phyloP scores from a whole-genome alignment of 2,797 vertebrate genomes.

The Enoplosus armatus region DNA sequence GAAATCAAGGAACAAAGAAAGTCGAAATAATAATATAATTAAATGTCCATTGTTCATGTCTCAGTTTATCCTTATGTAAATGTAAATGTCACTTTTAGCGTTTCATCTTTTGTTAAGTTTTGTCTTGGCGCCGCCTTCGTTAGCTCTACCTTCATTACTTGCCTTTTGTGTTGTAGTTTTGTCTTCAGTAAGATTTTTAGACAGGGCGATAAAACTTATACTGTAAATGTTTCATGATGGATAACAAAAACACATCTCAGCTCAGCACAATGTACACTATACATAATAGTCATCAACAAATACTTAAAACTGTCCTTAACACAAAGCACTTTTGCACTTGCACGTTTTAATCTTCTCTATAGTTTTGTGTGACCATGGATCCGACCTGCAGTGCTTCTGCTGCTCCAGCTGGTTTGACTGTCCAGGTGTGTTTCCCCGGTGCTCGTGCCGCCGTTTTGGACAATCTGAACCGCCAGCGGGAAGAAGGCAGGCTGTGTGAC shows the following conservation, averaged over 20 bases:
- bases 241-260: not conserved
- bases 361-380: slow-evolving; percentile 77
- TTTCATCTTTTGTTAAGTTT: not conserved
- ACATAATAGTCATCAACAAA: not conserved
- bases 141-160: not conserved
- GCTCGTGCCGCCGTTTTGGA: slow-evolving; percentile 90
- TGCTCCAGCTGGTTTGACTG: slow-evolving; percentile 75
- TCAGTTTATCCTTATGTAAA: not conserved
- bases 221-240: not conserved
- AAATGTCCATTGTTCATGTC: not conserved
- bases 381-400: slow-evolving; percentile 67
- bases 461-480: slow-evolving; percentile 92
- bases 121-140: not conserved
- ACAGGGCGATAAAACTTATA: not conserved
- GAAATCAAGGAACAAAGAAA: not conserved
- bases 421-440: slow-evolving; percentile 93
- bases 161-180: not conserved
- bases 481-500: slow-evolving; percentile 93
- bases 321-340: not conserved
- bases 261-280: not conserved
- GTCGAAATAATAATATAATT: not conserved
- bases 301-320: not conserved
- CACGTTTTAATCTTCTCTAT: not conserved
- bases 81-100: not conserved
- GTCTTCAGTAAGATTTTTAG: not conserved